phyloP scores from a whole-genome alignment of 1,140 invertebrate genomes.

The Drosophila repleta region DNA sequence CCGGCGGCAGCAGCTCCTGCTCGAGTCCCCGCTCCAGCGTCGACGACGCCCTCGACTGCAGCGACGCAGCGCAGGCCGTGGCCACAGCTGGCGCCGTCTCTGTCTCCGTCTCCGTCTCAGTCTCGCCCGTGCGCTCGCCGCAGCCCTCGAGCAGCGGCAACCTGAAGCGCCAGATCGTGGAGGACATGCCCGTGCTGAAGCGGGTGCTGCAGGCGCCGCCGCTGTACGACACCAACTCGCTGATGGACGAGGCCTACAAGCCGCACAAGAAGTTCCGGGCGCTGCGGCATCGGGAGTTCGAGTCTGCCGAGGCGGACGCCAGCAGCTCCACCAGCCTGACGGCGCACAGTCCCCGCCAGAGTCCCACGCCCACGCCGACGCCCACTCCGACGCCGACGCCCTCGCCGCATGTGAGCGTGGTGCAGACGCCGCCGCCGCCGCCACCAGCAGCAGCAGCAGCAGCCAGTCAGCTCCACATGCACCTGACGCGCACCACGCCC shows the following conservation, averaged over 20 bases:
- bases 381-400: too few species aligned
- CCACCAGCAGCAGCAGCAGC: slow-evolving; percentile 52
- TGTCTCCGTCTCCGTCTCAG: slow-evolving; percentile 67
- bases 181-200: slow-evolving; percentile 97
- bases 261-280: slow-evolving; percentile 97
- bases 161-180: slow-evolving; percentile 86
- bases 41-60: slow-evolving; percentile 90
- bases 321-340: slow-evolving; percentile 66
- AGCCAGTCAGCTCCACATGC: slow-evolving; percentile 85
- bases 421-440: slow-evolving; percentile 61
- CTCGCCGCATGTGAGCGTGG: slow-evolving; percentile 82
- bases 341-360: slow-evolving; percentile 64
- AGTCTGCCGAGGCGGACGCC: slow-evolving; percentile 88
- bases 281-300: slow-evolving; percentile 90
- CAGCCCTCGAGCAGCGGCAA: slow-evolving; percentile 73
- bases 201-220: slow-evolving; percentile 95
- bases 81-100: slow-evolving; percentile 10
- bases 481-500: slow-evolving; percentile 82
- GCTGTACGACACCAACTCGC: slow-evolving; percentile 92
- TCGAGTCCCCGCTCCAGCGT: slow-evolving; percentile 93
- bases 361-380: slow-evolving; percentile 38
- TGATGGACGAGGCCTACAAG: slow-evolving; percentile 97
- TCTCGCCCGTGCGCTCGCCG: slow-evolving; percentile 75
- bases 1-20: slow-evolving; percentile 90
- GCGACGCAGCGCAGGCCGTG: slow-evolving; percentile 72